Conservation (phyloP, 2,888 invertebrate species). For the Melanargia galathea region DNA sequence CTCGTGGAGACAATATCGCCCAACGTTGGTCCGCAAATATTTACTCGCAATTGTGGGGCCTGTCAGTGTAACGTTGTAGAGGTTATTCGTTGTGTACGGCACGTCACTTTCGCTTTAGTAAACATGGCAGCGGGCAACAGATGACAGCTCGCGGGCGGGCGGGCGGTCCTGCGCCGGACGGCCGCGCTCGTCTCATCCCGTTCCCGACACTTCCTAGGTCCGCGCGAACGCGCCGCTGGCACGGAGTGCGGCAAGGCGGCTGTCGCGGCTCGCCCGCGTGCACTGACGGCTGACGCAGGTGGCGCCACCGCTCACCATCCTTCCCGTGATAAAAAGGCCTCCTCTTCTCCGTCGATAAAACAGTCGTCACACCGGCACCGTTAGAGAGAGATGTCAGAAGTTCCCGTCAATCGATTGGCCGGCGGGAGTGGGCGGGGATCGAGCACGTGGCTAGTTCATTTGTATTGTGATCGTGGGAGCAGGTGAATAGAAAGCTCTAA, state of each 20-base stretch:
- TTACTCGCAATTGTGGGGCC: slow-evolving; percentile 54
- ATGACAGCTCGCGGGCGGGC: slow-evolving; percentile 79
- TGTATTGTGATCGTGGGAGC: slow-evolving; percentile 57
- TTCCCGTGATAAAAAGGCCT: slow-evolving; percentile 50
- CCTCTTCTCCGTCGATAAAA: slow-evolving; percentile 67
- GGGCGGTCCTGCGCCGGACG: slow-evolving; percentile 72
- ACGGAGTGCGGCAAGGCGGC: slow-evolving; percentile 62
- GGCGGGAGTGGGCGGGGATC: slow-evolving; percentile 70
- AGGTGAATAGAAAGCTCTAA: slow-evolving; percentile 55
- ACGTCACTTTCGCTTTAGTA: slow-evolving; percentile 77
- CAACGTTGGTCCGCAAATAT: slow-evolving; percentile 48
- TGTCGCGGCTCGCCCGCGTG: slow-evolving; percentile 46
- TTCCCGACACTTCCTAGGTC: slow-evolving; percentile 51
- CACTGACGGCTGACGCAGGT: slow-evolving; percentile 47
- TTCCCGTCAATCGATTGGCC: slow-evolving; percentile 74
- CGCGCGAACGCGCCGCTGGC: slow-evolving; percentile 54
- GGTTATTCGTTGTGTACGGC: slow-evolving; percentile 79
- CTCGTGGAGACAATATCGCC: slow-evolving; percentile 47
- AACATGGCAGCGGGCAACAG: slow-evolving; percentile 81
- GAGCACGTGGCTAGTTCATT: slow-evolving; percentile 72
- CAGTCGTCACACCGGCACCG: slow-evolving; percentile 50
- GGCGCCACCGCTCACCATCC: slow-evolving; percentile 62
- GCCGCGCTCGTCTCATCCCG: slow-evolving; percentile 72
- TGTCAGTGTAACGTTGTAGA: slow-evolving; percentile 63
- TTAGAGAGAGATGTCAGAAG: slow-evolving; percentile 62